Base-by-base conservation (phyloP, 2,888 invertebrate genomes). In the Schizotus pectinicornis region DNA sequence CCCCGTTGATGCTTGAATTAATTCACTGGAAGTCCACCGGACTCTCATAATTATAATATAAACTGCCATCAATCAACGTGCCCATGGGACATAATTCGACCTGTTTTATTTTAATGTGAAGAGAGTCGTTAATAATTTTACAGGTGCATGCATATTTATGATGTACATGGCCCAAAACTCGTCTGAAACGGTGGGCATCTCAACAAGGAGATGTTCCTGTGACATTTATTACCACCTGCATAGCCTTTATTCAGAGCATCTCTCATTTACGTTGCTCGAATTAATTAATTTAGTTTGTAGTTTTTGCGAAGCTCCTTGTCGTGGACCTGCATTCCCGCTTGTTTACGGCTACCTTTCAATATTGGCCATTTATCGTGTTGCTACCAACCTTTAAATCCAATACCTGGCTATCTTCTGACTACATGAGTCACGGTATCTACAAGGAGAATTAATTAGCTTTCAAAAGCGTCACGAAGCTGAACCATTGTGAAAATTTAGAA, bases 71-170 rank as follows among this genome's bases (percentile, higher is more conserved):
- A 57, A 57, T 57, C 57, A 57, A 57, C 41, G 11, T 52, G 57
- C 51, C 47, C 38, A 52, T 56, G 57, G 47, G 57, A 57, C 57
- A 57, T 57, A 52, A 47, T 52, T 52, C 52, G 57, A 52, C 46
- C 56, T 51, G 56, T 51, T 56, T 56, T 51, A 56, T 56, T 56
- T 56, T 56, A 56, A 57, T 52, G 5, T 22, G 22, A 57, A 56
- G 53, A 59, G 56, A 51, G 53, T 58, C 56, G 58, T 58, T 63
- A 46, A 56, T 60, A 60, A 63, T 60, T 58, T 60, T 45, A 57
- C 60, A 63, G 59, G 60, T 63, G 63, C 56, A 61, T 63, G 60
- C 60, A 63, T 60, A 63, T 63, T 63, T 60, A 60, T 63, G 52
- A 58, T 37, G 34, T 58, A 54, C 47, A 59, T 58, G 51, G 35